Evolutionary conservation across 2,888 invertebrate species (phyloP), one percentile per base, ranked within the genome.

Genomic region (Sturmia bella): DNA sequence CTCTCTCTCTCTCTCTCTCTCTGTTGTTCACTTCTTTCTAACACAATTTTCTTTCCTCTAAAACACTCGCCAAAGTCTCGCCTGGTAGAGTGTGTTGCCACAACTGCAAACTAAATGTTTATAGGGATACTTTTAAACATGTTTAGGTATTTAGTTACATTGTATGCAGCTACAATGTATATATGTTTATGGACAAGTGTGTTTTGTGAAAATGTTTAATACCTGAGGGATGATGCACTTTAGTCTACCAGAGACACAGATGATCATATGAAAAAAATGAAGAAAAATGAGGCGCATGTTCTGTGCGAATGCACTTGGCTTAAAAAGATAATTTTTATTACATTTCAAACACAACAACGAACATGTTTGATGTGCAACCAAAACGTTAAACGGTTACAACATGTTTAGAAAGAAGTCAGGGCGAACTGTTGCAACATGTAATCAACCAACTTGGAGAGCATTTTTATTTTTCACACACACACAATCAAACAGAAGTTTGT

Each of bases 311-410:
- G 72, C 68, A 76, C 72, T 80, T 72, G 76, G 66, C 61, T 76
- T 76, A 39, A 72, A 73, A 76, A 61, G 66, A 68, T 59, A 75
- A 66, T 3, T 37, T 17, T 12, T 15, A 27, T 27, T 15, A n/a
- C 27, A 9, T 74, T 80, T 74, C 57, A 21, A 37, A 43, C 39
- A 57, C 41, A 41, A 21, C 21, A 75, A 68, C 59, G 32, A 72
- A 75, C 66, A 80, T 66, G 66, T 74, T 80, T 59, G 66, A 76
- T 75, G 39, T 54, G 54, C 52, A 80, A 80, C 41, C 52, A 43
- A 57, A 64, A 15, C 48, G 48, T 37, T 13, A 75, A 64, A 76
- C 45, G 17, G 17, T 39, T 57, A 32, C 54, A 59, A 52, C 43
- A 59, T n/a, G 59, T 13, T 21, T 15, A 2, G 0, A 48, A 12